Percentiles rank a stretch among this genome's conserved stretches.
Conservation (phyloP, 2,888 invertebrate genomes). For the Leptogaster cylindrica region DNA sequence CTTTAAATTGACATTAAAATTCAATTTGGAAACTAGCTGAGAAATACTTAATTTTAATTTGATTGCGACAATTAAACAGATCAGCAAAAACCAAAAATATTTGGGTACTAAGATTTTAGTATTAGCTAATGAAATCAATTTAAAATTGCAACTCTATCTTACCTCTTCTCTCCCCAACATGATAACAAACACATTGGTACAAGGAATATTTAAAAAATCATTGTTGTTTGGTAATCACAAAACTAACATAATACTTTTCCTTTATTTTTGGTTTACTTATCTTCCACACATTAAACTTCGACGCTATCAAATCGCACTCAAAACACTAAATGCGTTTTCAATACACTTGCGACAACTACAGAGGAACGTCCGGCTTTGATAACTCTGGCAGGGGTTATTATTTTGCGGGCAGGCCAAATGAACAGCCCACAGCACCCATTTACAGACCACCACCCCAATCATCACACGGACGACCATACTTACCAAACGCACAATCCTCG, state of each 20-base stretch:
- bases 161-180: too few species aligned
- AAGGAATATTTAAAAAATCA: too few species aligned
- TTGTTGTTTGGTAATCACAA: too few species aligned
- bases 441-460: slow-evolving; percentile 44
- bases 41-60: too few species aligned
- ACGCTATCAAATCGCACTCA: slow-evolving; percentile 16
- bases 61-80: too few species aligned
- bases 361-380: slow-evolving; percentile 71
- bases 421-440: slow-evolving; percentile 47
- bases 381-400: slow-evolving; percentile 70
- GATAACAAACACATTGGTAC: too few species aligned
- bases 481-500: slow-evolving; percentile 42
- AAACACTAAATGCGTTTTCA: slow-evolving; percentile 25
- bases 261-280: slow-evolving; percentile 13
- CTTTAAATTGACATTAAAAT: too few species aligned
- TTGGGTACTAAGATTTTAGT: too few species aligned
- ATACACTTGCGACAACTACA: slow-evolving; percentile 49
- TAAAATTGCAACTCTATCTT: too few species aligned
- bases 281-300: slow-evolving; percentile 4
- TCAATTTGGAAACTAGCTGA: too few species aligned
- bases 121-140: too few species aligned
- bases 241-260: slow-evolving; percentile 1
- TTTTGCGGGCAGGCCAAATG: slow-evolving; percentile 65
- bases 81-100: too few species aligned
- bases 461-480: slow-evolving; percentile 38